Base-by-base conservation (phyloP, 1,140 invertebrate species). In the Hesperophylax magnus region DNA sequence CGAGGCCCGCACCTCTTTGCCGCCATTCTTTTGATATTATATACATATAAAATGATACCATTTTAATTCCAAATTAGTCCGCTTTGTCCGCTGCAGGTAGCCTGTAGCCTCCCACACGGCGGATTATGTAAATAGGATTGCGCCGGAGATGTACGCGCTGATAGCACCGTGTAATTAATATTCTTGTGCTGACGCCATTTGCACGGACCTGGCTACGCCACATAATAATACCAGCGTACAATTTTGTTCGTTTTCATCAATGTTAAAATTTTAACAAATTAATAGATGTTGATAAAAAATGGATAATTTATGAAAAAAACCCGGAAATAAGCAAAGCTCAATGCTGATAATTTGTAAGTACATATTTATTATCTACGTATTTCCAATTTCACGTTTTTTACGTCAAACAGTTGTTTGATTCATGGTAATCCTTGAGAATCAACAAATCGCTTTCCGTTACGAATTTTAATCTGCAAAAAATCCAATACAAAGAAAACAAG, bases 71-170 rank as follows among this genome's bases (percentile, higher is more conserved):
- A 72, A 81, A 81, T 81, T 77, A 81, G 61, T 27, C 67, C 56
- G 77, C 77, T 78, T 67, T 78, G 79, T 67, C 61, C 58, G 79
- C 39, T 52, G 78, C 78, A 80, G 60, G 80, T 69, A 20, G 39
- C 39, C 39, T 47, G 39, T 47, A 47, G 72, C 74, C 77, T 72
- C 77, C 77, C 77, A 79, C 77, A 78, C 77, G 77, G 52, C 34
- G 80, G 80, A 81, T 81, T 81, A 81, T 81, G 80, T 65, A 81
- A 81, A 81, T 81, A 77, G 52, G 63, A 65, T 80, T 74, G 53
- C 54, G 67, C 31, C 27, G 34, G 75, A 81, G 80, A 81, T 81
- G 80, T 77, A 81, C 72, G 80, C 80, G 80, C 80, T 56, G 80
- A 81, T 81, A 81, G 34, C 75, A 54, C 53, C 27, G 27, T 34